Percentiles rank a stretch among this genome's conserved stretches.
These are phyloP conservation scores for Takifugu rubripes DNA, from an alignment of 2,797 vertebrate species.

Conservation along the genomic window DNA sequence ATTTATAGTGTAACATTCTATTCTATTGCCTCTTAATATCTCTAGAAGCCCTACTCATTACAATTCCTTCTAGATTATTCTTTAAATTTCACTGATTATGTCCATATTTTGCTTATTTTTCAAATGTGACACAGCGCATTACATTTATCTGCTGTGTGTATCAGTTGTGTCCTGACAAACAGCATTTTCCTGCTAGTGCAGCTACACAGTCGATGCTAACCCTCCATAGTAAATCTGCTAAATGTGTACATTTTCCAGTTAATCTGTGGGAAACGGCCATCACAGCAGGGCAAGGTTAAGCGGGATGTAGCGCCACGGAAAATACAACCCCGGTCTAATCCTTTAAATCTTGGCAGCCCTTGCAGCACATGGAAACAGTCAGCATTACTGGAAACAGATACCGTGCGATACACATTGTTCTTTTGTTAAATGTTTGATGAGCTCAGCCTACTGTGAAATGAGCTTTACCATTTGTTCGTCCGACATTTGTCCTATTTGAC, in stretches of 20 bases:
- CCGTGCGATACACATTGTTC: slow-evolving; percentile 34
- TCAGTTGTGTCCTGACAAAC: not conserved
- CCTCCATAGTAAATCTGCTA: slow-evolving; percentile 23
- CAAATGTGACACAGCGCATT: not conserved
- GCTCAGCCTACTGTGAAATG: slow-evolving; percentile 28
- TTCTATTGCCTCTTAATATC: not conserved
- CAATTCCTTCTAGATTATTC: too few relatives aligned
- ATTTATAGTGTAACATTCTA: not conserved
- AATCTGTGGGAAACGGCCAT: slow-evolving; percentile 40
- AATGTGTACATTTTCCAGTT: slow-evolving; percentile 43
- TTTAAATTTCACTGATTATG: too few relatives aligned
- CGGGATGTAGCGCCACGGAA: slow-evolving; percentile 39
- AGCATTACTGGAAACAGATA: slow-evolving; percentile 41
- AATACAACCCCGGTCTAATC: slow-evolving; percentile 53
- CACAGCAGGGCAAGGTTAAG: slow-evolving; percentile 55
- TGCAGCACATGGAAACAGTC: slow-evolving; percentile 28
- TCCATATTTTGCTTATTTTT: not conserved
- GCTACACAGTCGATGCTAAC: slow-evolving; percentile 3
- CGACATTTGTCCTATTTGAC: slow-evolving; percentile 25
- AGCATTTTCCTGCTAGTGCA: slow-evolving; percentile 2
- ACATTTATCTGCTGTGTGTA: slow-evolving; percentile 1
- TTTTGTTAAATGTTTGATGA: slow-evolving; percentile 51
- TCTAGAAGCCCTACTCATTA: too few relatives aligned
- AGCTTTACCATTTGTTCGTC: slow-evolving; percentile 23
- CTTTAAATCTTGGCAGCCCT: slow-evolving; percentile 57